A percentile compares a stretch with the other conserved stretches of the same genome.
Conservation (phyloP, 2,888 invertebrate species). For the Blastobasis lacticolella region DNA sequence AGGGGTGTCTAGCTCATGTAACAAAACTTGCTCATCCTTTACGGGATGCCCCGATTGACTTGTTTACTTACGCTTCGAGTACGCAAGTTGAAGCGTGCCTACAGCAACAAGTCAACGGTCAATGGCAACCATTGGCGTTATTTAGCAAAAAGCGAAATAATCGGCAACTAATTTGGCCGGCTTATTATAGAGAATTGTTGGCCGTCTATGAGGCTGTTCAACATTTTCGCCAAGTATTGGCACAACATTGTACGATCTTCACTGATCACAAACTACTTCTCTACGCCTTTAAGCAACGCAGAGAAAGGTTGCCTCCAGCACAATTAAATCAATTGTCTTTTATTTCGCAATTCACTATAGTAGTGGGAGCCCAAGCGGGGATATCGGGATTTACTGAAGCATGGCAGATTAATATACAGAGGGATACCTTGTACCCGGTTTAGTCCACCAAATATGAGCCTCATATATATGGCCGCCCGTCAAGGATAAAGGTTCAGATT, state of each 20-base stretch:
- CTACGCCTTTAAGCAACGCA: background rate
- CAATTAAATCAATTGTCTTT: background rate
- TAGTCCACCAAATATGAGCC: too few species aligned
- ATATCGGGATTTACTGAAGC: too few species aligned
- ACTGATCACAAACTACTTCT: background rate
- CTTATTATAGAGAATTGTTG: background rate
- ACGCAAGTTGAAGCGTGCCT: background rate
- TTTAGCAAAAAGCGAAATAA: background rate
- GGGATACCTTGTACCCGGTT: too few species aligned
- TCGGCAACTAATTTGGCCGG: background rate
- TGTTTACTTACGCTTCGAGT: background rate
- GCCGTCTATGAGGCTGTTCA: background rate
- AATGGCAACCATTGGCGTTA: background rate
- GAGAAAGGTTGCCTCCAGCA: background rate
- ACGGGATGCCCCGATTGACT: background rate
- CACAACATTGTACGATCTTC: background rate
- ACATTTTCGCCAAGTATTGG: background rate
- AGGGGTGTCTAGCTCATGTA: background rate
- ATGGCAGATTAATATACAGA: too few species aligned
- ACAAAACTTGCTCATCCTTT: background rate
- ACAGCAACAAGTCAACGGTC: background rate
- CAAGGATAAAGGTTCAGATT: too few species aligned
- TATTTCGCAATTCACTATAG: background rate
- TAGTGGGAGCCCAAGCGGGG: too few species aligned
- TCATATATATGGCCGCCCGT: too few species aligned